Conservation (phyloP, 1,140 invertebrate species). For the Drosophila bifasciata region DNA sequence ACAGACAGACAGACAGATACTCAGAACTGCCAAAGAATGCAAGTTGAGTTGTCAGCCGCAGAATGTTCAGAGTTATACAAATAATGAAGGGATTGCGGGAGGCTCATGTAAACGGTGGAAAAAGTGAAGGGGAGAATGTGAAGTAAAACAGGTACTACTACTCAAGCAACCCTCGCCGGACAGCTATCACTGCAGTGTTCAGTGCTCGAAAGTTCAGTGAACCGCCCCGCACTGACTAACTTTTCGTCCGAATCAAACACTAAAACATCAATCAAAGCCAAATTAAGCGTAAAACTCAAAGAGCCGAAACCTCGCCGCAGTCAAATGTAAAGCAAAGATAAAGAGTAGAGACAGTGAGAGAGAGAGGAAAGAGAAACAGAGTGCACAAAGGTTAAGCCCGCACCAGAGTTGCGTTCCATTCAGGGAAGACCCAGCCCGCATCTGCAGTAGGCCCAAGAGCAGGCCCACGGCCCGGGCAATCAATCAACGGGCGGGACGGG, state of each 20-base stretch:
- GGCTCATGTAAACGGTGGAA: background rate
- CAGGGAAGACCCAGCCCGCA: conserved; percentile 46
- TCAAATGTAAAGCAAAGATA: conserved; percentile 35
- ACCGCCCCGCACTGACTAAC: conserved; percentile 44
- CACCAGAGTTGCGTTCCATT: conserved; percentile 44
- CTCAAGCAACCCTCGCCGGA: background rate
- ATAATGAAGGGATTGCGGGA: conserved; percentile 22
- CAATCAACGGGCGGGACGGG: conserved; percentile 56
- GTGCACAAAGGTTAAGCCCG: conserved; percentile 73
- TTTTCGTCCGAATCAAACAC: conserved; percentile 38
- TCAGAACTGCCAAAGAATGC: conserved; percentile 25
- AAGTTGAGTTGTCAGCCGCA: conserved; percentile 37
- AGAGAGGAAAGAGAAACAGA: conserved; percentile 20
- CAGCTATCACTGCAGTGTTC: conserved; percentile 3
- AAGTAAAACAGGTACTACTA: background rate
- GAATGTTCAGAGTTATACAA: conserved; percentile 40
- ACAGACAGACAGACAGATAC: too few relatives aligned
- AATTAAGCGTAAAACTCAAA: conserved; percentile 76
- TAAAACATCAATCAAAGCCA: conserved; percentile 80
- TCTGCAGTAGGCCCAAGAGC: conserved; percentile 7
- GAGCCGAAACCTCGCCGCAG: conserved; percentile 32
- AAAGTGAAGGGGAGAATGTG: background rate
- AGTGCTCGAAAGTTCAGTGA: conserved; percentile 61
- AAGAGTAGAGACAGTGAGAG: conserved; percentile 3
- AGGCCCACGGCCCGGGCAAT: conserved; percentile 54